These are phyloP conservation scores for Lineus longissimus DNA, from an alignment of 1,140 invertebrate species.

Conservation along the genomic window DNA sequence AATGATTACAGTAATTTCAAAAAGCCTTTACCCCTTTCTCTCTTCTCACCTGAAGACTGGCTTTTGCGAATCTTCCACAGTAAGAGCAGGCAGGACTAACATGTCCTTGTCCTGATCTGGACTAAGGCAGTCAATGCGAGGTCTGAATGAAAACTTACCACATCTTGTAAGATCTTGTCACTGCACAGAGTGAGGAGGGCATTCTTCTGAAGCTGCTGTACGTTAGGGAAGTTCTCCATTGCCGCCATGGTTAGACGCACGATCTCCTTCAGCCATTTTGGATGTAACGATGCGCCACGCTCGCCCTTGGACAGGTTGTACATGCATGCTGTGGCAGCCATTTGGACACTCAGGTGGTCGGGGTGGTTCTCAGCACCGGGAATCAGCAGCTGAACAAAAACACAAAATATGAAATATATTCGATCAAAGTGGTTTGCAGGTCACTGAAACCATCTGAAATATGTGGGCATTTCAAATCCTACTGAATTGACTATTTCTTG, in stretches of 20 bases:
- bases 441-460: no score
- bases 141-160: constrained; percentile 29
- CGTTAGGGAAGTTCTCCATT: constrained; percentile 70
- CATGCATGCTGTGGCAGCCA: constrained; percentile 76
- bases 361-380: constrained; percentile 67
- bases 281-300: constrained; percentile 66
- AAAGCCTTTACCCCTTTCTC: no score
- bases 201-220: constrained; percentile 73
- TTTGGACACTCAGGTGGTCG: constrained; percentile 67
- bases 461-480: no score
- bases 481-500: no score
- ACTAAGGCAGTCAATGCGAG: neutral
- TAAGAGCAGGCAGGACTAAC: no score
- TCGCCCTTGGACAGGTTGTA: constrained; percentile 75
- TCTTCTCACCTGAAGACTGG: no score
- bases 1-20: no score
- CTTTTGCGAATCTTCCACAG: no score
- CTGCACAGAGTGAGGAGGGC: constrained; percentile 73
- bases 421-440: neutral
- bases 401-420: neutral
- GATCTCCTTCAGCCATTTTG: constrained; percentile 63
- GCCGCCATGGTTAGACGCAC: constrained; percentile 68
- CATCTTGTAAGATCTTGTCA: constrained; percentile 69
- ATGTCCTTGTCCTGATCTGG: no score
- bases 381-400: constrained; percentile 61